Conservation (phyloP, 2,797 vertebrate species). For the Furcifer pardalis region DNA sequence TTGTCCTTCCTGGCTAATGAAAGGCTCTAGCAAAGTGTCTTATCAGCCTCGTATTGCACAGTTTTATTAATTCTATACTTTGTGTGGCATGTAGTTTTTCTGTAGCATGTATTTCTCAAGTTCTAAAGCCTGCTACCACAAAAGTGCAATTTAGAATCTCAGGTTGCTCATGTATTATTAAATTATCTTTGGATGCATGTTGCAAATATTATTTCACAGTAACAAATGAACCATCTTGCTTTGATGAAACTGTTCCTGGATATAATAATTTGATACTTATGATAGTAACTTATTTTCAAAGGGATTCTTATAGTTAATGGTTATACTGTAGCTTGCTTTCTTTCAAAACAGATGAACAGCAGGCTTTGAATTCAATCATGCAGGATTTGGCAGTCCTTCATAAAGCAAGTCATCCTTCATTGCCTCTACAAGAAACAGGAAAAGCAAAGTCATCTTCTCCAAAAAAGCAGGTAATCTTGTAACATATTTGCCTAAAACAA, state of each 20-base stretch:
- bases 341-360: slow-evolving; percentile 89
- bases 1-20: too few relatives aligned
- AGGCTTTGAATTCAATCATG: slow-evolving; percentile 98
- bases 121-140: not conserved
- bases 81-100: not conserved
- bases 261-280: not conserved
- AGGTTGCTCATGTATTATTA: not conserved
- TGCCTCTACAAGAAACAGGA: slow-evolving; percentile 86
- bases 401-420: slow-evolving; percentile 91
- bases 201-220: not conserved
- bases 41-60: not conserved
- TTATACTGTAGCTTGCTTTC: not conserved
- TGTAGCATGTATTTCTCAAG: not conserved
- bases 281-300: slow-evolving; percentile 1
- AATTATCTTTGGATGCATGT: not conserved
- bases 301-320: not conserved
- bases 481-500: slow-evolving; percentile 8
- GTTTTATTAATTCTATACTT: not conserved
- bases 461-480: slow-evolving; percentile 90
- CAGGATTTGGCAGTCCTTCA: slow-evolving; percentile 98
- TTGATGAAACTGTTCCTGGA: not conserved
- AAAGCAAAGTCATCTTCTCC: slow-evolving; percentile 92
- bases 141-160: not conserved
- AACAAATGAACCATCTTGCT: not conserved
- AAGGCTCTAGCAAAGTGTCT: not conserved